Conservation (phyloP, 2,888 invertebrate species). For the Cryptocephalus moraei region DNA sequence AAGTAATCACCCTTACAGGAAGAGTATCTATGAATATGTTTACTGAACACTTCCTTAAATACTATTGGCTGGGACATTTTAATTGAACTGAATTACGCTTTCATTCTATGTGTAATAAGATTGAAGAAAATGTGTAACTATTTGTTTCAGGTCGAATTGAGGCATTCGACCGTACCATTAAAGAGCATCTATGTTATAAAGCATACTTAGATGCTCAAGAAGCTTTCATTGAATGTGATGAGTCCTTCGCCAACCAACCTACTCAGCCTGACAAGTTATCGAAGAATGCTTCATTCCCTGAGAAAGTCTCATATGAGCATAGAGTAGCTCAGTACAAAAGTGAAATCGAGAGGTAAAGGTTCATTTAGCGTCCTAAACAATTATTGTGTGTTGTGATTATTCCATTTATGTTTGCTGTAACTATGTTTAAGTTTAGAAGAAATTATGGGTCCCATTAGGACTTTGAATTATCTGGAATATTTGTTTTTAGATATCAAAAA, state of each 20-base stretch:
- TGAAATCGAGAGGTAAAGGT: constrained; percentile 52
- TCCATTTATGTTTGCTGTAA: no score
- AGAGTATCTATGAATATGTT: neutral
- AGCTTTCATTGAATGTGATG: constrained; percentile 83
- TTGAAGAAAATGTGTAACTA: no score
- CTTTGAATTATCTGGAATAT: no score
- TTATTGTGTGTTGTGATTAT: no score
- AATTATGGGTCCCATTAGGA: no score
- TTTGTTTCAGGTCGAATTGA: neutral
- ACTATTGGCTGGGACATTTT: neutral
- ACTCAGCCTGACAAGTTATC: constrained; percentile 51
- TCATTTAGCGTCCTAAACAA: neutral
- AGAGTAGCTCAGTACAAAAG: constrained; percentile 65
- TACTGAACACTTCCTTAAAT: neutral
- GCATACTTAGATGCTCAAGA: constrained; percentile 81
- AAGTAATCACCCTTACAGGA: neutral
- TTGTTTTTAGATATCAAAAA: no score
- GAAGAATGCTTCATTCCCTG: constrained; percentile 63
- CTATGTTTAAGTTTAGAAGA: no score
- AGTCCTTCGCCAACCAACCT: constrained; percentile 71
- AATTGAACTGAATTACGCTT: no score
- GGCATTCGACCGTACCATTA: constrained; percentile 40
- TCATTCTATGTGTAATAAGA: no score
- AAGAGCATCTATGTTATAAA: constrained; percentile 81
- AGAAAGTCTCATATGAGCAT: constrained; percentile 83